A percentile compares a stretch with the other conserved stretches of the same genome.
phyloP scores from a whole-genome alignment of 1,140 invertebrate genomes.

The Eciton burchellii region DNA sequence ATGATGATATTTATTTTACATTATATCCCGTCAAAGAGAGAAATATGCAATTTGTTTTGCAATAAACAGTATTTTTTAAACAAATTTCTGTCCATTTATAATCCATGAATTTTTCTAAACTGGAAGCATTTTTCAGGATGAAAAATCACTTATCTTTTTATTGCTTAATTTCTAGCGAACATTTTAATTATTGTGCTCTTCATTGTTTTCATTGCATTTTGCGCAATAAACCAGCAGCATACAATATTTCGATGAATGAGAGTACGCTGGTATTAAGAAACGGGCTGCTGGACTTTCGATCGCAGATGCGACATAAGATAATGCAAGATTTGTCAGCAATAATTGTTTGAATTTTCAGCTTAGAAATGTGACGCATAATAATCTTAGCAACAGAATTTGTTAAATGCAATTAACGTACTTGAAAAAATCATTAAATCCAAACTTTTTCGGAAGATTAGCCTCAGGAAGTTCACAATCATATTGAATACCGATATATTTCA shows the following conservation, averaged over 20 bases:
- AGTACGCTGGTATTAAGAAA: slow-evolving; percentile 90
- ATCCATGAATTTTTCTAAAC: too few species aligned
- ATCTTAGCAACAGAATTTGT: too few species aligned
- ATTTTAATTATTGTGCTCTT: neutral
- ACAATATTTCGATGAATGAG: slow-evolving; percentile 88
- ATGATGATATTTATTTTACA: slow-evolving; percentile 74
- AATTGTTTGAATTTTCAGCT: too few species aligned
- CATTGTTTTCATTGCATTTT: neutral
- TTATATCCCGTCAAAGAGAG: slow-evolving; percentile 49
- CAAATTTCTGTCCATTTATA: slow-evolving; percentile 1
- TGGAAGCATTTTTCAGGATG: too few species aligned
- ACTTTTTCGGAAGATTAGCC: too few species aligned
- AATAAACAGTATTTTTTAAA: slow-evolving; percentile 75
- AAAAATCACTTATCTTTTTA: too few species aligned
- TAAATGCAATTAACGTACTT: too few species aligned
- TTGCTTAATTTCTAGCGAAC: neutral
- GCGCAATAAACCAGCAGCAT: slow-evolving; percentile 82
- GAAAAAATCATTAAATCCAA: too few species aligned
- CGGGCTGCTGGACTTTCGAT: slow-evolving; percentile 90
- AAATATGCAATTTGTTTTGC: slow-evolving; percentile 63
- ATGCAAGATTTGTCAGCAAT: too few species aligned
- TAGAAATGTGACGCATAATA: too few species aligned
- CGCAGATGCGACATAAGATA: slow-evolving; percentile 85
- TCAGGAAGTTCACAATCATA: too few species aligned
- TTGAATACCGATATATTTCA: too few species aligned